Conservation (phyloP, 2,797 vertebrate species). For the Myripristis murdjan region DNA sequence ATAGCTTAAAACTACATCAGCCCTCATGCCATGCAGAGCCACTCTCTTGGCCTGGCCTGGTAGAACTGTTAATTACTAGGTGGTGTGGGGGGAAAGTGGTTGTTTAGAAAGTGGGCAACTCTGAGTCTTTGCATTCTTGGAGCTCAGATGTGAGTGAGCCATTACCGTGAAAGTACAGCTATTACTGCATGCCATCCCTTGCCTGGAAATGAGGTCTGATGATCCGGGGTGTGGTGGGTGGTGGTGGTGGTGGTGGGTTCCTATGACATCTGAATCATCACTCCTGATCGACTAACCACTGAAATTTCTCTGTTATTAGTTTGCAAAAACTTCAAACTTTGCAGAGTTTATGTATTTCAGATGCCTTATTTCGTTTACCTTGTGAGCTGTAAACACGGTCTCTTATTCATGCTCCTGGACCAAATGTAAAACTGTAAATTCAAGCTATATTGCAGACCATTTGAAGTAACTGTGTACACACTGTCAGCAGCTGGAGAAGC, state of each 20-base stretch:
- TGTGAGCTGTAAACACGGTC: constrained; percentile 7
- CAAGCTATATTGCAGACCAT: constrained; percentile 3
- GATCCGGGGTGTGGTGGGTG: background rate
- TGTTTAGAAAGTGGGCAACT: constrained; percentile 18
- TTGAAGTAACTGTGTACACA: background rate
- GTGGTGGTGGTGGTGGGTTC: background rate
- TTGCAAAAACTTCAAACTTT: constrained; percentile 6
- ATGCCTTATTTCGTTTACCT: constrained; percentile 49
- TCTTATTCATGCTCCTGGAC: constrained; percentile 1
- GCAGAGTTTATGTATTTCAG: constrained; percentile 33
- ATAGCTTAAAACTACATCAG: constrained; percentile 9
- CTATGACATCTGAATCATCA: constrained; percentile 19
- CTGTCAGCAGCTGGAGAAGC: constrained; percentile 28
- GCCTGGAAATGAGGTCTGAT: constrained; percentile 52
- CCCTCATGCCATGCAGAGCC: background rate
- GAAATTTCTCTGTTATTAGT: background rate
- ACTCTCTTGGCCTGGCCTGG: background rate
- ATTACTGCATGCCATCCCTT: constrained; percentile 22
- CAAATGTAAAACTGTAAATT: constrained; percentile 27
- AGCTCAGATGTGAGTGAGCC: constrained; percentile 21
- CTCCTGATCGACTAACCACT: constrained; percentile 3
- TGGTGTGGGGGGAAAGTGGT: constrained; percentile 5
- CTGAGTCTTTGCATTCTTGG: constrained; percentile 22
- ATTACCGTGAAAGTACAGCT: constrained; percentile 1
- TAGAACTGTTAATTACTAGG: constrained; percentile 9